Base-by-base conservation (phyloP, 2,888 invertebrate genomes). In the Calliphora vomitoria region DNA sequence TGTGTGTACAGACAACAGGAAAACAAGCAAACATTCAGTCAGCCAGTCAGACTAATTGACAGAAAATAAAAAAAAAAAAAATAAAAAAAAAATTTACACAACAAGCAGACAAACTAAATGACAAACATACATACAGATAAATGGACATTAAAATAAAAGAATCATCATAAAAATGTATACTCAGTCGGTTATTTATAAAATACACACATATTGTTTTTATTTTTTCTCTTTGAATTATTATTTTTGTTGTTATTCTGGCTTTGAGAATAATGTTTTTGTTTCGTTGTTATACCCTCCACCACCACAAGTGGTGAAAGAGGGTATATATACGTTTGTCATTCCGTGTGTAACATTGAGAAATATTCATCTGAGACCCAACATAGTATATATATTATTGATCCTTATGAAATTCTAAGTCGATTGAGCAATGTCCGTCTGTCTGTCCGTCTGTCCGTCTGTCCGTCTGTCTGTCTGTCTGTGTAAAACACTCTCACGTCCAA, bases 11-110 rank as follows among this genome's bases (percentile, higher is more conserved):
- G 47, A 69, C 25, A 69, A 69, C 25, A 69, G 25, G 68, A 69
- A 69, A 47, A n/a, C 47, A 69, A 69, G 47, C 47, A 44, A 69
- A 69, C 47, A 69, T 69, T 69, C 47, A 50, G 68, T 47, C n/a
- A 47, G 25, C 25, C 31, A 69, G 68, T 50, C n/a, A n/a, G 47
- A 50, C 68, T 69, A 69, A 69, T 69, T 69, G 47, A 69, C 44
- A 50, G 31, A 25, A 25, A 1, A 25, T 25, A 25, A 25, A 25
- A 25, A 25, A 25, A 25, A n/a, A n/a, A n/a, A n/a, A n/a, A n/a
- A n/a, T n/a, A n/a, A n/a, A n/a, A n/a, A n/a, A 25, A 25, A 25
- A 1, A 25, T 25, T 25, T 31, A 18, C 8, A 31, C 8, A 20
- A 64, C n/a, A 25, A 44, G n/a, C 47, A 69, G 68, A 69, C 47